Conservation (phyloP, 2,797 vertebrate genomes). For the Gymnopithys bicolor region DNA sequence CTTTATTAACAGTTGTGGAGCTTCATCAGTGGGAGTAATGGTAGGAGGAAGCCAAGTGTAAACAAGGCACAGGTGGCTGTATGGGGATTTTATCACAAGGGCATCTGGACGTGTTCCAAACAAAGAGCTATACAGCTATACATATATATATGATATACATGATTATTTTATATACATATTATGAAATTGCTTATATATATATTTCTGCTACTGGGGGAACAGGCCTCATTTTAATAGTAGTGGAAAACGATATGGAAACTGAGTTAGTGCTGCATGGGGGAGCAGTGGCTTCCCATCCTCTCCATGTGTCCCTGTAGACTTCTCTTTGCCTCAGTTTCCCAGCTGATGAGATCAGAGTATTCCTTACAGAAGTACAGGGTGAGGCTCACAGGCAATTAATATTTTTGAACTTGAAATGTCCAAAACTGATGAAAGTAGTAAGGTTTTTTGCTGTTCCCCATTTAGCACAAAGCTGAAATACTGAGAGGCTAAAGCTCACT, state of each 20-base stretch:
- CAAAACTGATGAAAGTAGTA: neutral
- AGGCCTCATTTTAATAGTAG: neutral
- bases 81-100: neutral
- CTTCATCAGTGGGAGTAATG: neutral
- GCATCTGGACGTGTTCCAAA: neutral
- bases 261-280: neutral
- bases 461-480: neutral
- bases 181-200: neutral
- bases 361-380: neutral
- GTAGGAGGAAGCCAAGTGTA: slow-evolving; percentile 15
- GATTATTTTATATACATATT: neutral
- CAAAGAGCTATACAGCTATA: neutral
- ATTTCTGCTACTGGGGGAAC: neutral
- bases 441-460: neutral
- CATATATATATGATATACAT: neutral
- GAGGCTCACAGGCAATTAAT: neutral
- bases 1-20: slow-evolving; percentile 8
- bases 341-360: neutral
- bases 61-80: slow-evolving; percentile 30
- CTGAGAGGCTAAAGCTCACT: neutral
- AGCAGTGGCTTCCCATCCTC: neutral
- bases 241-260: neutral
- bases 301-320: neutral
- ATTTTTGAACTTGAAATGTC: neutral
- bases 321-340: neutral